Evolutionary conservation across 2,888 invertebrate genomes (phyloP).

Genomic region (Hydropsyche betteni): DNA sequence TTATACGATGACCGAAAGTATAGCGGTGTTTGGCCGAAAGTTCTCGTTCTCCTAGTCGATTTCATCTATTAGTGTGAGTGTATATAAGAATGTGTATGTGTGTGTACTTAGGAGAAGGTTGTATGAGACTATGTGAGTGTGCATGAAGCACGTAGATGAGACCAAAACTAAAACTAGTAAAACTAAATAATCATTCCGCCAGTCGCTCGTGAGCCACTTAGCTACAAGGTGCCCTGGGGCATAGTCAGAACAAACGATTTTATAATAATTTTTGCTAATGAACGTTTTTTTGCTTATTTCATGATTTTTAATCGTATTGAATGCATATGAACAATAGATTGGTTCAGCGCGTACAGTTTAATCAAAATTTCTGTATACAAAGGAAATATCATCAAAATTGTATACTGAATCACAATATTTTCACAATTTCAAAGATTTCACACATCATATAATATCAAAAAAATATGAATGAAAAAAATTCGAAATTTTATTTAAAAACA

Average conservation of each 20-base stretch:
- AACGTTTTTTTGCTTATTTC: too few relatives aligned
- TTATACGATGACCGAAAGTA: slow-evolving; percentile 25
- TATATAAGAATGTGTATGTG: slow-evolving; percentile 9
- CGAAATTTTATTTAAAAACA: too few relatives aligned
- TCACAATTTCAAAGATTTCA: too few relatives aligned
- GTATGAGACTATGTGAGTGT: slow-evolving; percentile 12
- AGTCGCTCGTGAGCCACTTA: slow-evolving; percentile 46
- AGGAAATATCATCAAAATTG: too few relatives aligned
- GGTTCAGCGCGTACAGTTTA: too few relatives aligned
- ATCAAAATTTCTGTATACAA: too few relatives aligned
- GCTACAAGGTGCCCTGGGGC: slow-evolving; percentile 43
- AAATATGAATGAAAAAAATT: too few relatives aligned
- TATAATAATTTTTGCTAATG: too few relatives aligned
- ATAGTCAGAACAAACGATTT: slow-evolving; percentile 13
- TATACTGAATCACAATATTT: too few relatives aligned
- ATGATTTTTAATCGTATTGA: too few relatives aligned
- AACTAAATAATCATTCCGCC: slow-evolving; percentile 47
- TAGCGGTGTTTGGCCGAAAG: slow-evolving; percentile 26
- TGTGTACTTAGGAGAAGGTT: neutral
- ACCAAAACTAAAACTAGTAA: slow-evolving; percentile 47
- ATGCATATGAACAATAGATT: too few relatives aligned
- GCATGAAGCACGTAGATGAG: slow-evolving; percentile 43
- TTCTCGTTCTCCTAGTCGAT: neutral
- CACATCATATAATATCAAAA: too few relatives aligned
- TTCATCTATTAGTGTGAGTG: neutral